phyloP scores from a whole-genome alignment of 2,113 vertebrate species.

The Marmota monax region DNA sequence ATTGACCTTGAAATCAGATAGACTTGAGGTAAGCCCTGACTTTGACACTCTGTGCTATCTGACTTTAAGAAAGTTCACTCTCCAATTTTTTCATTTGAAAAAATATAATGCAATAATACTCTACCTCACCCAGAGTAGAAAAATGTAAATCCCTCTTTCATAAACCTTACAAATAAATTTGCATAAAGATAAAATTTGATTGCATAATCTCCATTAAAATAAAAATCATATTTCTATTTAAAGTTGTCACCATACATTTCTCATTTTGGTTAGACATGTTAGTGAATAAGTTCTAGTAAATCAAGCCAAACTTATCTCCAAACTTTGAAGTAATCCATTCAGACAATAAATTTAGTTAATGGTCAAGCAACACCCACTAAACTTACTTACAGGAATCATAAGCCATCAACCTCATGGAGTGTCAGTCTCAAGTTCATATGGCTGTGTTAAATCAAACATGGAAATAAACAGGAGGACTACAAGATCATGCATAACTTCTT shows the following conservation, averaged over 20 bases:
- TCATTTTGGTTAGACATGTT: background rate
- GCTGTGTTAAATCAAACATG: background rate
- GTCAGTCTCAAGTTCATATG: background rate
- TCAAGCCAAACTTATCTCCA: background rate
- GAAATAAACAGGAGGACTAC: background rate
- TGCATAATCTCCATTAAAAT: background rate
- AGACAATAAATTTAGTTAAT: background rate
- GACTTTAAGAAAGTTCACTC: background rate
- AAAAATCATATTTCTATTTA: constrained; percentile 1
- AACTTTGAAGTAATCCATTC: background rate
- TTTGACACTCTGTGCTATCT: background rate
- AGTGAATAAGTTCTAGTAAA: background rate
- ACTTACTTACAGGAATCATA: background rate
- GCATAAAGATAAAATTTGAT: background rate
- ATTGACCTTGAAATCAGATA: constrained; percentile 12
- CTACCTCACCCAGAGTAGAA: background rate
- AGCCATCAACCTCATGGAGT: background rate
- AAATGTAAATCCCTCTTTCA: background rate
- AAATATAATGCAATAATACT: background rate
- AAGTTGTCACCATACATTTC: constrained; percentile 24
- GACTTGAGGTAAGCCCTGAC: background rate
- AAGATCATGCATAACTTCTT: background rate
- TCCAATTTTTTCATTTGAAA: background rate
- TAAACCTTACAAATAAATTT: background rate
- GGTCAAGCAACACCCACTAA: background rate